Conservation (phyloP, 2,113 vertebrate genomes). For the Monarcha castaneiventris region DNA sequence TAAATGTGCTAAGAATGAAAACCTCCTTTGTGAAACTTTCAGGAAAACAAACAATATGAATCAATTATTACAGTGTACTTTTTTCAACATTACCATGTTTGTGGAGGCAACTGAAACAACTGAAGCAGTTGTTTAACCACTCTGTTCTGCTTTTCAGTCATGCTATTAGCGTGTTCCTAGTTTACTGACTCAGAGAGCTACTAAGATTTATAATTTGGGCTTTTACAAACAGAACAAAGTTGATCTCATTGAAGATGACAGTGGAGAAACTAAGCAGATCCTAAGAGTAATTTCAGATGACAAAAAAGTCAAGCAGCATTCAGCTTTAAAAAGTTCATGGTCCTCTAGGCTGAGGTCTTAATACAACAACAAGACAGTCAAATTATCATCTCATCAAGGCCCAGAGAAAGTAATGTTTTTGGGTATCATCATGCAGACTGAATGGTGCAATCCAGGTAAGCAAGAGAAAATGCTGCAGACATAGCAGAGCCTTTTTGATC, state of each 20-base stretch:
- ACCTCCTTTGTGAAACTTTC: background rate
- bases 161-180: background rate
- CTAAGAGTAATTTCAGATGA: background rate
- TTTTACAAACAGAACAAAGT: background rate
- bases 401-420: background rate
- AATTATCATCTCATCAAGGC: background rate
- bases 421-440: background rate
- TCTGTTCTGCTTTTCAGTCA: background rate
- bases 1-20: background rate
- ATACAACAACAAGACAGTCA: background rate
- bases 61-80: fast-evolving
- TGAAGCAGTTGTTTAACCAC: background rate
- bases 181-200: background rate
- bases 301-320: background rate
- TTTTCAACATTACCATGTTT: background rate
- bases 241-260: background rate
- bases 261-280: background rate
- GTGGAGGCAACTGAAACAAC: background rate
- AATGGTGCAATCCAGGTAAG: background rate
- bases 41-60: background rate
- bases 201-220: background rate
- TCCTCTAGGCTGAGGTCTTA: background rate
- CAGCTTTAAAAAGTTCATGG: background rate
- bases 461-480: background rate
- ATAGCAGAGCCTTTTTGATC: background rate